A percentile compares a stretch with the other conserved stretches of the same genome.
Conservation (phyloP, 2,888 invertebrate genomes). For the Atrina japonica region DNA sequence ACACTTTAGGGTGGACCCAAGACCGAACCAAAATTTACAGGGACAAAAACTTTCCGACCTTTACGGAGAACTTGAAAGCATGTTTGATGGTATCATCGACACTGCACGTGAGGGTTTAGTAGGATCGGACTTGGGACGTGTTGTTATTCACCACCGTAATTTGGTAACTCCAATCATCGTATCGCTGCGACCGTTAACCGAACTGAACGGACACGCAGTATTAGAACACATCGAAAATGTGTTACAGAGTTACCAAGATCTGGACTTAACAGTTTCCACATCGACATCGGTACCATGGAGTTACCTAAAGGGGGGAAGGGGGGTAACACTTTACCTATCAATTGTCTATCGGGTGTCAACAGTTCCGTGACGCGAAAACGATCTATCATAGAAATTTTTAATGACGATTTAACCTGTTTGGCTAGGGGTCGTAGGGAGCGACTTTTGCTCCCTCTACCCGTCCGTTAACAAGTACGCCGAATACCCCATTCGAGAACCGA, state of each 20-base stretch:
- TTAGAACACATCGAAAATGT: slow-evolving; percentile 21
- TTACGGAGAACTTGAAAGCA: slow-evolving; percentile 11
- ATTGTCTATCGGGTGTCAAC: not conserved
- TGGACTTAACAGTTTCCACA: slow-evolving; percentile 37
- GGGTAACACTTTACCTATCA: not conserved
- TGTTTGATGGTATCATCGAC: slow-evolving; percentile 26
- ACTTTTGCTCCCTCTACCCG: slow-evolving; percentile 66
- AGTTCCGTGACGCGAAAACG: slow-evolving; percentile 7
- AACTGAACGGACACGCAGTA: slow-evolving; percentile 10
- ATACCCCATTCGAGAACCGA: slow-evolving; percentile 63
- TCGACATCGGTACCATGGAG: slow-evolving; percentile 41
- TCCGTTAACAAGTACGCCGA: slow-evolving; percentile 57
- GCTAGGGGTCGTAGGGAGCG: slow-evolving; percentile 15
- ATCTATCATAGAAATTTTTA: slow-evolving; percentile 19
- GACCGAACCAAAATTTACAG: too few relatives aligned
- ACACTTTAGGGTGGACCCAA: slow-evolving; percentile 21
- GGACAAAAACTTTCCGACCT: too few relatives aligned
- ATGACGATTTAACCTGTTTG: slow-evolving; percentile 15
- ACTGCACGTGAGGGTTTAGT: slow-evolving; percentile 17
- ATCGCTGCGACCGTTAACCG: not conserved
- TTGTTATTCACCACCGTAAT: slow-evolving; percentile 40
- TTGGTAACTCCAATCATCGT: slow-evolving; percentile 11
- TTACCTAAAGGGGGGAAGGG: slow-evolving; percentile 41
- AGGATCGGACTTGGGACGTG: slow-evolving; percentile 37
- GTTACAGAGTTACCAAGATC: slow-evolving; percentile 9